Evolutionary conservation across 2,113 vertebrate species (phyloP).

Genomic region (Rhodinocichla rosea): DNA sequence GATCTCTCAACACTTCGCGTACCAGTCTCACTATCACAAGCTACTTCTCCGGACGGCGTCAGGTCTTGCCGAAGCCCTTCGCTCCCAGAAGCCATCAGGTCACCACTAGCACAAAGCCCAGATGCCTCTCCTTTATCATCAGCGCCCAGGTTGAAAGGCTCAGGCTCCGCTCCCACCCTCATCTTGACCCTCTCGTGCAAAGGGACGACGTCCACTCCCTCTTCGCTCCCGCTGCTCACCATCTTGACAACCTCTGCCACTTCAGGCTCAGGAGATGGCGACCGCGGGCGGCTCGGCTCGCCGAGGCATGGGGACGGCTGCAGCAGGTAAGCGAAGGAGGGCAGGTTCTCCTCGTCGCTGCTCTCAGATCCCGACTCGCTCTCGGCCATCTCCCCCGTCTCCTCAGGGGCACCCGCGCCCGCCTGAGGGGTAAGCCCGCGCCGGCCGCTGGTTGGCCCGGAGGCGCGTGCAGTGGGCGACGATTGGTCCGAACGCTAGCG

Average conservation of each 20-base stretch:
- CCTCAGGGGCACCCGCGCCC: too few relatives aligned
- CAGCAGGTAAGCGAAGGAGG: conserved; percentile 61
- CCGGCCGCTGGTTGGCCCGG: neutral
- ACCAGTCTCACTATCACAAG: neutral
- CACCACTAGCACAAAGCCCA: neutral
- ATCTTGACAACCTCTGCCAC: neutral
- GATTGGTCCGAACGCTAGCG: neutral
- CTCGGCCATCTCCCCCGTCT: neutral
- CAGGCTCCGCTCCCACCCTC: neutral
- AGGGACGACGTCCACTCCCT: conserved; percentile 13
- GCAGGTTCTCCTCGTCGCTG: conserved; percentile 75
- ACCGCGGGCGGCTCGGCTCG: neutral
- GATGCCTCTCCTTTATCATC: neutral
- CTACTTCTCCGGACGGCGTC: neutral
- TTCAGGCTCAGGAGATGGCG: neutral
- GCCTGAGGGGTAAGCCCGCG: neutral
- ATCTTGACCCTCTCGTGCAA: conserved; percentile 71
- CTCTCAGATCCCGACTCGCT: rapidly evolving
- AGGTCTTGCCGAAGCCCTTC: neutral
- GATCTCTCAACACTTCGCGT: neutral
- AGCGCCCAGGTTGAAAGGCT: neutral
- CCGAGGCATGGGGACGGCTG: neutral
- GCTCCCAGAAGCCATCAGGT: neutral
- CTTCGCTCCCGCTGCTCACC: conserved; percentile 78
- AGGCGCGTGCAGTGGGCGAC: rapidly evolving